Evolutionary conservation across 2,113 vertebrate species (phyloP), one percentile per base, ranked within the genome.

Genomic region (Guaruba guarouba): DNA sequence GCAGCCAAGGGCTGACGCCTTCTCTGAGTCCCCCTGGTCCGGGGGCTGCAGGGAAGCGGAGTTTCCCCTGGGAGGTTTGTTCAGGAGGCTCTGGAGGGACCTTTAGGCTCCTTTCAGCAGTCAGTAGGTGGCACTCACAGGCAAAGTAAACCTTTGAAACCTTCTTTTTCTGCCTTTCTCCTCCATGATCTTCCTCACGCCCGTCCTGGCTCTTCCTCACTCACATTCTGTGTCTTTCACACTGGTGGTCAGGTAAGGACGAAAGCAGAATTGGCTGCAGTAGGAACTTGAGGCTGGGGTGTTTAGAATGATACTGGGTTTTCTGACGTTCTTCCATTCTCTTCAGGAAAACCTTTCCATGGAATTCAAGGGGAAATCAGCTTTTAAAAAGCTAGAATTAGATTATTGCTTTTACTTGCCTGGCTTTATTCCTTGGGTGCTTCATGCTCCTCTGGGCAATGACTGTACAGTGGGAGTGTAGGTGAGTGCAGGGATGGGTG

Each of bases 101-200:
- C 24, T 85, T 19, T 15, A 73, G 90, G 87, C 73, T 70, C 91
- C 48, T 86, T n/a, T 3, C 62, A 39, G 68, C 66, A 75, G 90
- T 83, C 96, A 93, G 85, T 84, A 97, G 97, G 86, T 97, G 97
- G 93, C 94, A 95, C 90, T 97, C 90, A 33, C 7, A 55, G n/a
- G 76, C 94, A 86, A 6, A 93, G 74, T 1, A 86, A 88, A 69
- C 39, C 37, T 63, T 9, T 19, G 1, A 4, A 55, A 13, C 37
- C 51, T 43, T 17, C 37, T 41, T 14, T 14, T n/a, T 59, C 20
- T 59, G 33, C 57, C 31, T 9, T n/a, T 57, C 55, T 59, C 19
- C 55, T 57, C 33, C 33, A 24, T 6, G 9, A 59, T n/a, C 55
- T 59, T 23, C 55, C 33, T 59, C 20, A 3, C 19, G 7, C 31